These are phyloP conservation scores for Cyanoliseus patagonus DNA, from an alignment of 2,113 vertebrate genomes.

Conservation along the genomic window DNA sequence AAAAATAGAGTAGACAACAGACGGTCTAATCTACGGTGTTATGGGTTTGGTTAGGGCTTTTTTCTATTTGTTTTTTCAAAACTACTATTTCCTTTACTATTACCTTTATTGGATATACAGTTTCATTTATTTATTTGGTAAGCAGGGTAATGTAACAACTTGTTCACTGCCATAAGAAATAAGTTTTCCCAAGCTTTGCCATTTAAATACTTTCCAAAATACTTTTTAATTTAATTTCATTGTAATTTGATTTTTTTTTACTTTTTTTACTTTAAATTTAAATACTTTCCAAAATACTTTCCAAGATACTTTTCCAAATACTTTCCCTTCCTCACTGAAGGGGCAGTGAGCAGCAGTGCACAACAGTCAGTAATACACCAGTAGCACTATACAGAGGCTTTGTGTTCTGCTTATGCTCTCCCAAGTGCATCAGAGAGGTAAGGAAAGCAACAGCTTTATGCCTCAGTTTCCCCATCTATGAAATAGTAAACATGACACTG, in stretches of 20 bases:
- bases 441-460: neutral
- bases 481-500: neutral
- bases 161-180: neutral
- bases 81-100: neutral
- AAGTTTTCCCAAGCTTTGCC: neutral
- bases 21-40: neutral
- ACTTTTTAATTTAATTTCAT: neutral
- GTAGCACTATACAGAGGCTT: neutral
- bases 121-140: neutral
- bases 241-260: neutral
- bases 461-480: neutral
- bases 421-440: neutral
- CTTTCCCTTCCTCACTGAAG: neutral
- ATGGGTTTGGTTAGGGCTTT: neutral
- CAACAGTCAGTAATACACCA: neutral
- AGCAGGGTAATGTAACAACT: neutral
- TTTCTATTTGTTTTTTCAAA: neutral
- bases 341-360: neutral
- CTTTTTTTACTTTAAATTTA: neutral
- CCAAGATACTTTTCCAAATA: neutral
- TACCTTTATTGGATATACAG: neutral
- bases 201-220: neutral
- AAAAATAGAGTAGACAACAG: conserved; percentile 46
- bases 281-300: neutral
- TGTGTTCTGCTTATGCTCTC: neutral